Base-by-base conservation (phyloP, 2,888 invertebrate genomes). In the Agrotis ipsilon region DNA sequence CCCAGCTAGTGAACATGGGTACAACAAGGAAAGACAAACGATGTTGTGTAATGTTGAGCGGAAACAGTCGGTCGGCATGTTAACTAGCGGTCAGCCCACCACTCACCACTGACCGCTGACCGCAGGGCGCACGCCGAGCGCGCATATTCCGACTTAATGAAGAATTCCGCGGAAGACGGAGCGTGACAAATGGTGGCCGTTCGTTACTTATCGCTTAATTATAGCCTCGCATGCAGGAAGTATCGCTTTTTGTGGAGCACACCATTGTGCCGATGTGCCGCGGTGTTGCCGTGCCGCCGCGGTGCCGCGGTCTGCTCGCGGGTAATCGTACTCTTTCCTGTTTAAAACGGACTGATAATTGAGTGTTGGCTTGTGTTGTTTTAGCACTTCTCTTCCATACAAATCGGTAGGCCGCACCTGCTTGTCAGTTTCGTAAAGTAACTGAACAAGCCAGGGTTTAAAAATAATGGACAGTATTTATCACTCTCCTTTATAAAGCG, bases 121-220 rank as follows among this genome's bases (percentile, higher is more conserved):
- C 39, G 39, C 39, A 11, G 39, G 39, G 39, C 62, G 11, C 64
- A 19, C 39, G 58, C 59, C 78, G 21, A 19, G 67, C 58, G 59
- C 62, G 70, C 72, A 77, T 82, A 72, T 80, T 85, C 61, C 51
- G 69, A 80, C 60, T 85, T 85, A 83, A 83, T 85, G 85, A 85
- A 83, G 85, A 83, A 85, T 83, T 85, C 83, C 78, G 70, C 43
- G 11, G 68, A 80, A 80, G 80, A 80, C 69, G 69, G 64, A 82
- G 75, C 69, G 81, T 81, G 85, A 86, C 81, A 76, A 86, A 86
- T 85, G 84, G 79, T 62, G 75, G 65, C 58, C 66, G 65, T 64
- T 68, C 68, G 81, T 75, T 83, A 85, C 70, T 71, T 79, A 81
- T 80, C 83, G 74, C 84, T 80, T 85, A 75, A 85, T 83, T 83